Percentiles rank a stretch among this genome's conserved stretches.
Evolutionary conservation across 2,113 vertebrate genomes (phyloP).

Genomic region (Murina feae): DNA sequence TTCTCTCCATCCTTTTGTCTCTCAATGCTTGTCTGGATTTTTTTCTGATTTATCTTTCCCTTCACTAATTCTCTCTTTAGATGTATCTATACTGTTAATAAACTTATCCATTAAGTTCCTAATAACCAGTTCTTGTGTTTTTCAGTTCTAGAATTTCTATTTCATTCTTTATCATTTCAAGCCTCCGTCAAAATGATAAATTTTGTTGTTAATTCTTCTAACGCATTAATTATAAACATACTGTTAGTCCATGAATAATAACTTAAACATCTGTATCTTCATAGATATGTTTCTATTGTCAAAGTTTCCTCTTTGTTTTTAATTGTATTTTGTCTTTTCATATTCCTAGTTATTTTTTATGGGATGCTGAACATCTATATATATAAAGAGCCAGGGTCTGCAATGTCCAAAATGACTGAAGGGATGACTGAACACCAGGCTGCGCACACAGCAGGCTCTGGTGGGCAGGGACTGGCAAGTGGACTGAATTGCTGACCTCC

Average conservation of each 20-base stretch:
- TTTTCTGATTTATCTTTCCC: not conserved
- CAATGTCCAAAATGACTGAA: too few relatives aligned
- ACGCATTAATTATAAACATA: not conserved
- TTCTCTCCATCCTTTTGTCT: not conserved
- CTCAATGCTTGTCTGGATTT: not conserved
- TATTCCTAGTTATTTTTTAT: not conserved
- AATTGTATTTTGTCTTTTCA: not conserved
- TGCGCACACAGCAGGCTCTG: too few relatives aligned
- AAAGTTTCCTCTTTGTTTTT: not conserved
- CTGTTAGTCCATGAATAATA: not conserved
- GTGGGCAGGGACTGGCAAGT: too few relatives aligned
- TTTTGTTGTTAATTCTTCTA: not conserved
- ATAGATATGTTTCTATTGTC: not conserved
- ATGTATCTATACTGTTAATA: not conserved
- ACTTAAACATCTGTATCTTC: not conserved
- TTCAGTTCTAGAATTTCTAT: conserved; percentile 15
- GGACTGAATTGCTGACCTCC: too few relatives aligned
- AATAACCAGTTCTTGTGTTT: not conserved
- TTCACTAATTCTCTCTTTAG: not conserved
- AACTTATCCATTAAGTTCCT: not conserved
- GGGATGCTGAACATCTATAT: not conserved
- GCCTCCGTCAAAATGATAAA: not conserved
- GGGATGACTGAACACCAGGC: too few relatives aligned
- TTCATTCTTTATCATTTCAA: conserved; percentile 9
- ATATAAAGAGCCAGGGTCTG: too few relatives aligned